A percentile compares a stretch with the other conserved stretches of the same genome.
phyloP scores from a whole-genome alignment of 2,888 invertebrate genomes.

The Bhutanitis thaidina region DNA sequence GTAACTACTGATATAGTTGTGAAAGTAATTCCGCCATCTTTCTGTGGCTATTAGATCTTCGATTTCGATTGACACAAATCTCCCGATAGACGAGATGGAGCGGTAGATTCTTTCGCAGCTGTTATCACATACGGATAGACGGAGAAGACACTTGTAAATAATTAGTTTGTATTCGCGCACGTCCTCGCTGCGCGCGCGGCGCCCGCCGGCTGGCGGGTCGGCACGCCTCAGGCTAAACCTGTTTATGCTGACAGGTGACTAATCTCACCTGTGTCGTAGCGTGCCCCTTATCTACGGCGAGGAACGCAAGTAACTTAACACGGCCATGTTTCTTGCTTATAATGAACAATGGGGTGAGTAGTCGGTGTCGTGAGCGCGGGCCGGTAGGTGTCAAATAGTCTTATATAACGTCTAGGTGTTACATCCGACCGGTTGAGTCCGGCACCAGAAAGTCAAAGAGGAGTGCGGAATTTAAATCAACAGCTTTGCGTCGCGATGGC shows the following conservation, averaged over 20 bases:
- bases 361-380: not conserved
- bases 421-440: not conserved
- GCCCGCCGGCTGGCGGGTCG: conserved; percentile 14
- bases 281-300: not conserved
- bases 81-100: too few relatives aligned
- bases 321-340: not conserved
- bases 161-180: conserved; percentile 3
- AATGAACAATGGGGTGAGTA: not conserved
- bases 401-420: not conserved
- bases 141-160: not conserved
- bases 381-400: not conserved
- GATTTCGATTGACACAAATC: too few relatives aligned
- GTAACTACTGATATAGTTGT: too few relatives aligned
- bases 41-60: too few relatives aligned
- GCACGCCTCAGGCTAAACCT: conserved; percentile 20
- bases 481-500: too few relatives aligned
- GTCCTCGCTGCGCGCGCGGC: conserved; percentile 19
- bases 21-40: too few relatives aligned
- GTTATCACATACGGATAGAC: too few relatives aligned
- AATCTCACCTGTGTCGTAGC: conserved; percentile 28
- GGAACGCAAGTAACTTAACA: not conserved
- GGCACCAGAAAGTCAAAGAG: not conserved
- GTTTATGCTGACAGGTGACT: conserved; percentile 29
- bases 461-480: not conserved
- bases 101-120: too few relatives aligned